These are phyloP conservation scores for Corythoichthys intestinalis DNA, from an alignment of 2,113 vertebrate species.

Conservation along the genomic window DNA sequence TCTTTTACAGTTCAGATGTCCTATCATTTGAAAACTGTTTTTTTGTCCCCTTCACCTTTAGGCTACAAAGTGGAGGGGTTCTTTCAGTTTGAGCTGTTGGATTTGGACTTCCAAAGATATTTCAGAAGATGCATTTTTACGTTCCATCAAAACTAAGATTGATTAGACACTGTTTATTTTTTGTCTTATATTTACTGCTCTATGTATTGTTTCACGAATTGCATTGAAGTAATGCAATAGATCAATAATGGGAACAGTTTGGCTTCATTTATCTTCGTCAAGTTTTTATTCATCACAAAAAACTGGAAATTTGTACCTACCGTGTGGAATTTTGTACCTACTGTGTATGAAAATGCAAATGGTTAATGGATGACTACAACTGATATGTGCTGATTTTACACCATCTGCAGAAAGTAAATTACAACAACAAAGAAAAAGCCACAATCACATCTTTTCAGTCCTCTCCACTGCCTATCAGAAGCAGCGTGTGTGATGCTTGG, in stretches of 20 bases:
- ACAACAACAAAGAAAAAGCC: slow-evolving; percentile 8
- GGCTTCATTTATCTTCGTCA: background rate
- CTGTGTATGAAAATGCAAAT: background rate
- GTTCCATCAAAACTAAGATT: too few relatives aligned
- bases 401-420: background rate
- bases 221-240: too few relatives aligned
- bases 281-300: background rate
- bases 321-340: background rate
- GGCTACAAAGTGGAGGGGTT: too few relatives aligned
- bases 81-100: too few relatives aligned
- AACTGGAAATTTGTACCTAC: background rate
- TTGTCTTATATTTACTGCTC: too few relatives aligned
- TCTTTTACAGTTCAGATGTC: too few relatives aligned
- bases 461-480: background rate
- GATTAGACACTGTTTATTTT: too few relatives aligned
- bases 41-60: too few relatives aligned
- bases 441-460: background rate
- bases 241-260: background rate
- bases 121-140: too few relatives aligned
- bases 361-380: background rate
- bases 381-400: background rate
- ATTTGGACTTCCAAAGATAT: too few relatives aligned
- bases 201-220: too few relatives aligned
- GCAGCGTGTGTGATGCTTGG: slow-evolving; percentile 15
- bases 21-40: too few relatives aligned